Base-by-base conservation (phyloP, 2,888 invertebrate species). In the Chydorus sphaericus region DNA sequence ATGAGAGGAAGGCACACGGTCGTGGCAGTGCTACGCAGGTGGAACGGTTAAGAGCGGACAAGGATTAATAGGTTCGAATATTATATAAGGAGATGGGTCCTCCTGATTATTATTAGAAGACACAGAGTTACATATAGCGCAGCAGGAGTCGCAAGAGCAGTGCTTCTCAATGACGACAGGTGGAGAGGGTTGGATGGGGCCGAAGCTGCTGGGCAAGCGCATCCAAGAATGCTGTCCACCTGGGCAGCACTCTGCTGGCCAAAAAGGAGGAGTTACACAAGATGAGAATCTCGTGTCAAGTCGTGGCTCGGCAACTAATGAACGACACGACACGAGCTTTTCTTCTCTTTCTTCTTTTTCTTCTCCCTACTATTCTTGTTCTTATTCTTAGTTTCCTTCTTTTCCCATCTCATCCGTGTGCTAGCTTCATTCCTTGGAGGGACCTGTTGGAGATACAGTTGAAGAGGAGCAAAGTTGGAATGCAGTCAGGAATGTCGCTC, bases 251-350 rank as follows among this genome's bases (percentile, higher is more conserved):
- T 8, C 23, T 1, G 26, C 44, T 23, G 23, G 4, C 26, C 23
- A 20, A 44, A 6, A 38, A 2, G 20, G 7, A 38, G 7, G 20
- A 38, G 38, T 18, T 18, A 4, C 7, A 38, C n/a, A 18, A 52
- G 52, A 52, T 52, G 52, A 36, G 36, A 52, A 52, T 52, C 52
- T 52, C 52, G 52, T 52, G 52, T 52, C 52, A 52, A 52, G 36
- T 52, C 36, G 31, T 52, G 52, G 52, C 52, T 52, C 36, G 44
- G 44, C 44, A 36, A 52, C 52, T 52, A 52, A 52, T 52, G 52
- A 52, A 52, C 36, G 52, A 52, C 52, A 52, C 36, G 52, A 52
- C 52, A 52, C 52, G 52, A 52, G 44, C 44, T 26, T 23, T 26
- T 23, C 44, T 26, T 28, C 44, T 26, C n/a, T 7, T 23, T 26